Percentiles rank a stretch among this genome's conserved stretches.
phyloP scores from a whole-genome alignment of 2,113 vertebrate species.

The Antigone vipio region DNA sequence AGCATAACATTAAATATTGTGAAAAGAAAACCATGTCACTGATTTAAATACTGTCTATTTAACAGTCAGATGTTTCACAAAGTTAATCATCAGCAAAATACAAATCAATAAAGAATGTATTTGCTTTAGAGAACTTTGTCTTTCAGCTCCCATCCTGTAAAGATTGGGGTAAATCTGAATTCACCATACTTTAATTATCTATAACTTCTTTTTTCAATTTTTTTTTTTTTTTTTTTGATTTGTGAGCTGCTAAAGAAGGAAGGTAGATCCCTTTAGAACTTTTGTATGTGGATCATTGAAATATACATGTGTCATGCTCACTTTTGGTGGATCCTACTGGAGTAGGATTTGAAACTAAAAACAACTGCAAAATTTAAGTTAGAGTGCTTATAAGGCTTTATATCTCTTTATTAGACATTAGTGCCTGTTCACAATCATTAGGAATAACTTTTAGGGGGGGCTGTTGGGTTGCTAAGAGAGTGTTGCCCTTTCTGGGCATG shows the following conservation, averaged over 20 bases:
- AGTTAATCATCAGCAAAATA: conserved; percentile 39
- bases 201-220: neutral
- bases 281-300: neutral
- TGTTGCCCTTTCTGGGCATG: neutral
- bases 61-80: neutral
- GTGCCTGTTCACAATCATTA: neutral
- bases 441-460: neutral
- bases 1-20: neutral
- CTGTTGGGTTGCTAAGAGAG: neutral
- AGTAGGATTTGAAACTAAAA: neutral
- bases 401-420: neutral
- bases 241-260: neutral
- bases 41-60: neutral
- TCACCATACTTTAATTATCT: neutral
- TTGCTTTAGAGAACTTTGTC: neutral
- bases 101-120: neutral
- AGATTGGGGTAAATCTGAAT: neutral
- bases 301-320: neutral
- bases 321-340: neutral
- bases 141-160: neutral
- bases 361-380: neutral
- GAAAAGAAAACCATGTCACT: neutral
- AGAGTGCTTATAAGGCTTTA: neutral
- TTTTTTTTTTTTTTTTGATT: neutral
- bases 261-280: neutral